Conservation (phyloP, 2,797 vertebrate species). For the Silurus aristotelis region DNA sequence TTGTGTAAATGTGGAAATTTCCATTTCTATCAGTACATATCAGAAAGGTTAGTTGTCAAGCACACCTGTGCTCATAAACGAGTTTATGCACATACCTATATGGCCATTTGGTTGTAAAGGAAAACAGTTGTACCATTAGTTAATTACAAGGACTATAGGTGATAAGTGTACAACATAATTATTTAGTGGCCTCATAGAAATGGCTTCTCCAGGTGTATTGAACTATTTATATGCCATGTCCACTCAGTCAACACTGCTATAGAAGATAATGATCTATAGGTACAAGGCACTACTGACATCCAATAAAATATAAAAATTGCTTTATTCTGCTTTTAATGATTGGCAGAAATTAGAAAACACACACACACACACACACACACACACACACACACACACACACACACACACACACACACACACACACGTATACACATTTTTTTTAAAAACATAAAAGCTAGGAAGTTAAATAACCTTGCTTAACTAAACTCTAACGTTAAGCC, state of each 20-base stretch:
- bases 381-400: too few relatives aligned
- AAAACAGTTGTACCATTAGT: constrained; percentile 38
- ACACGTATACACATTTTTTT: background rate
- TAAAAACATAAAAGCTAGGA: background rate
- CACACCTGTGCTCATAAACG: constrained; percentile 36
- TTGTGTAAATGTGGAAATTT: background rate
- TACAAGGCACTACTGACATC: background rate
- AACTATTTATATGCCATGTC: constrained; percentile 60
- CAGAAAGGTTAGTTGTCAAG: background rate
- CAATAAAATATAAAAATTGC: background rate
- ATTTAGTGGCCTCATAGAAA: constrained; percentile 58
- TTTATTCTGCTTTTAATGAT: background rate
- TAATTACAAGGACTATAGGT: constrained; percentile 25
- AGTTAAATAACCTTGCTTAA: background rate
- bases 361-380: background rate
- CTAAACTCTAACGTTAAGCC: background rate
- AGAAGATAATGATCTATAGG: constrained; percentile 60
- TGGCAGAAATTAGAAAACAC: background rate
- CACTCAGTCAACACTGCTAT: background rate
- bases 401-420: too few relatives aligned
- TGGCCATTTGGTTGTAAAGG: constrained; percentile 29
- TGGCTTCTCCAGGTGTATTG: constrained; percentile 68
- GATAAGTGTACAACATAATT: constrained; percentile 38
- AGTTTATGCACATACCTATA: constrained; percentile 36
- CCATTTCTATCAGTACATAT: background rate